phyloP scores from a whole-genome alignment of 2,888 invertebrate genomes.

The Cephus runcator region DNA sequence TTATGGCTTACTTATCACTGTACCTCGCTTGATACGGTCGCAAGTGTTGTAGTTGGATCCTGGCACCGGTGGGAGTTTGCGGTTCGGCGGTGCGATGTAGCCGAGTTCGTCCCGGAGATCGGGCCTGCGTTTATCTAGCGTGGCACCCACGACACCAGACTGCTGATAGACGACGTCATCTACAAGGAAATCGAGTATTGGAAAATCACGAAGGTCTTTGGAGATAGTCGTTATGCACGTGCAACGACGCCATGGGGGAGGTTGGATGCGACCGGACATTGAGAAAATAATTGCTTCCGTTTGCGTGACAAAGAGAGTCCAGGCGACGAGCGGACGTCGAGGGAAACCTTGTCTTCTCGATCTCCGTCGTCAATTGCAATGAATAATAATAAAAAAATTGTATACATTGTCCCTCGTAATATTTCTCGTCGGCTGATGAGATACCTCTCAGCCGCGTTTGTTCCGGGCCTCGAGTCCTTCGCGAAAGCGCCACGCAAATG shows the following conservation, averaged over 20 bases:
- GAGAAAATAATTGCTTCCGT: too few species aligned
- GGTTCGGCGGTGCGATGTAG: conserved; percentile 92
- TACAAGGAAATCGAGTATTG: conserved; percentile 57
- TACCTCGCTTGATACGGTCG: conserved; percentile 93
- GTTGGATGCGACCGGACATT: too few species aligned
- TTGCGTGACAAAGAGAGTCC: too few species aligned
- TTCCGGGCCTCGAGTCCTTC: conserved; percentile 76
- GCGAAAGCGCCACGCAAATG: conserved; percentile 87
- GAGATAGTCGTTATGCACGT: too few species aligned
- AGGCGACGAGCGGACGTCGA: too few species aligned
- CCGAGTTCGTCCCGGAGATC: conserved; percentile 89
- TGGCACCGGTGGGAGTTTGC: conserved; percentile 91
- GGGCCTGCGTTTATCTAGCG: conserved; percentile 85
- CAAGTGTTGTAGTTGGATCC: conserved; percentile 95
- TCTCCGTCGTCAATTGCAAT: not conserved
- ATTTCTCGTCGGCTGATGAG: conserved; percentile 64
- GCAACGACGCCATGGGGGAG: too few species aligned
- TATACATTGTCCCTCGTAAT: conserved; percentile 66
- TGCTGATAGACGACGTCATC: conserved; percentile 94
- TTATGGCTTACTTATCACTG: conserved; percentile 85
- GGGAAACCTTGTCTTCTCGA: not conserved
- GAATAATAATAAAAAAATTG: conserved; percentile 36
- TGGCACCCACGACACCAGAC: conserved; percentile 77
- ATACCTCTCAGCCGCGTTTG: conserved; percentile 82
- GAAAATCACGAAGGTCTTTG: too few species aligned